Percentiles rank a stretch among this genome's conserved stretches.
Evolutionary conservation across 1,140 invertebrate genomes (phyloP).

Genomic region (Drosophila takahashii): DNA sequence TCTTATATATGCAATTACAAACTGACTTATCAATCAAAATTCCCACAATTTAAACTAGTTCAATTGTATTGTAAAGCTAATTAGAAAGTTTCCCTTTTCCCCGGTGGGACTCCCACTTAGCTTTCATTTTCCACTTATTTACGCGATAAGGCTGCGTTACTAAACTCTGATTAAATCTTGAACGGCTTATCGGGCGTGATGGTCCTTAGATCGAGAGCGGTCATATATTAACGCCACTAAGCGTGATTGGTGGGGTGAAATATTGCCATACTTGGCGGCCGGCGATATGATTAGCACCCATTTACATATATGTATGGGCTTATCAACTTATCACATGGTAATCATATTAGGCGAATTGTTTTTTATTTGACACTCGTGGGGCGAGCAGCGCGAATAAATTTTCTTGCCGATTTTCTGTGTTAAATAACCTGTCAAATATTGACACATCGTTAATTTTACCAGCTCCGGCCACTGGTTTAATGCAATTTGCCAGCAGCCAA

Average conservation of each 20-base stretch:
- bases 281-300: conserved; percentile 64
- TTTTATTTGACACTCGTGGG: conserved; percentile 51
- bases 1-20: neutral
- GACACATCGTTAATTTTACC: conserved; percentile 66
- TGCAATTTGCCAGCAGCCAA: conserved; percentile 41
- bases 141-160: conserved; percentile 23
- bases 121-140: conserved; percentile 19
- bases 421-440: conserved; percentile 71
- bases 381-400: conserved; percentile 43
- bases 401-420: conserved; percentile 35
- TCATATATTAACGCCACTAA: conserved; percentile 54
- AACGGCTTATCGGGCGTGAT: conserved; percentile 41
- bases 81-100: conserved; percentile 6
- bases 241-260: conserved; percentile 48
- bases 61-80: conserved; percentile 1
- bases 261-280: conserved; percentile 50
- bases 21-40: neutral
- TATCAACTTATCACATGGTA: conserved; percentile 59
- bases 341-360: conserved; percentile 35
- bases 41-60: conserved; percentile 7
- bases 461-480: conserved; percentile 15
- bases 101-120: neutral
- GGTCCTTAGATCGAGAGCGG: conserved; percentile 22
- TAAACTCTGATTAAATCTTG: conserved; percentile 42
- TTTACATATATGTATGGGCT: conserved; percentile 45